A percentile compares a stretch with the other conserved stretches of the same genome.
Evolutionary conservation across 2,113 vertebrate genomes (phyloP).

Genomic region (Periophthalmodon schlosseri): DNA sequence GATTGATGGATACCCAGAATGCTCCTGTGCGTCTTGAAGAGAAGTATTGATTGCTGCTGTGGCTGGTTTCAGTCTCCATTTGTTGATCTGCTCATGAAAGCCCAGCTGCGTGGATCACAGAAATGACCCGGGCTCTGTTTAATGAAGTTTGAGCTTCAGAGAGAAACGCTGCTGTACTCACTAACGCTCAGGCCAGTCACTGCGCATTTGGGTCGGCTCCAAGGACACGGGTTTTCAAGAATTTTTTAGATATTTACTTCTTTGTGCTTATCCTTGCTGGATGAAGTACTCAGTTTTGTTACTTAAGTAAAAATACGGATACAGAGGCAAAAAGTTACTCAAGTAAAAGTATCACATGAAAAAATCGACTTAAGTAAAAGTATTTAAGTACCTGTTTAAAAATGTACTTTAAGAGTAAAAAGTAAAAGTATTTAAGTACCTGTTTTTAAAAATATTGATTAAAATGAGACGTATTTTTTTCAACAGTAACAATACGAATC

Average conservation of each 20-base stretch:
- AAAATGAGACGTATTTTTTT: too few species aligned
- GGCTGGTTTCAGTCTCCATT: conserved; percentile 74
- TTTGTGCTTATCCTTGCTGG: neutral
- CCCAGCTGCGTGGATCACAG: conserved; percentile 63
- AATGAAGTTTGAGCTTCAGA: conserved; percentile 53
- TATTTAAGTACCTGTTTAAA: too few species aligned
- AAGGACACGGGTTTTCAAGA: conserved; percentile 6
- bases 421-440: too few species aligned
- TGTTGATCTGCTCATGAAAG: conserved; percentile 71
- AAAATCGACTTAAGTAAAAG: too few species aligned
- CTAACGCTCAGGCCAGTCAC: conserved; percentile 23
- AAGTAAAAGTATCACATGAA: too few species aligned
- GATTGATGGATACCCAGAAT: conserved; percentile 76
- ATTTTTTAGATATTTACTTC: neutral
- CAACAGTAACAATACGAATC: too few species aligned
- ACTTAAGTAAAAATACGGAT: too few species aligned
- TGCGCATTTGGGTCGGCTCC: conserved; percentile 18
- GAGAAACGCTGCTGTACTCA: conserved; percentile 38
- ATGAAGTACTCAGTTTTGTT: too few species aligned
- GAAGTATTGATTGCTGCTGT: conserved; percentile 76
- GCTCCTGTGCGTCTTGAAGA: conserved; percentile 72
- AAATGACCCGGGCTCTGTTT: conserved; percentile 50
- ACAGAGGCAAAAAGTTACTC: too few species aligned
- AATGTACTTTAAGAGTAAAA: too few species aligned
- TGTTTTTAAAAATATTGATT: too few species aligned